Conservation (phyloP, 2,797 vertebrate species). For the Avahi laniger region DNA sequence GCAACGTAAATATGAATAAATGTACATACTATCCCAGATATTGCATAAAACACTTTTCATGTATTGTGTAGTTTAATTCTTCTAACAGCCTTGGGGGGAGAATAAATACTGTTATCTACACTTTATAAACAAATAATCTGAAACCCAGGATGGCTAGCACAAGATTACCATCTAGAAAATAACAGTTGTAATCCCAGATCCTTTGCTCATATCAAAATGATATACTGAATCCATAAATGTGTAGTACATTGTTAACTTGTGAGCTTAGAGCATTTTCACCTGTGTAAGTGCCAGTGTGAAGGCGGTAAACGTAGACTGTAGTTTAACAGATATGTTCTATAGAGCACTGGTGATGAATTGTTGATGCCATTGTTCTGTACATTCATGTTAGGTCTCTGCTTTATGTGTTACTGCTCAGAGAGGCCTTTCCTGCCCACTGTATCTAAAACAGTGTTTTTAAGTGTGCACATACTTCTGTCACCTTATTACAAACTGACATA, state of each 20-base stretch:
- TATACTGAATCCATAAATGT: not conserved
- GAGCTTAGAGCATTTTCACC: not conserved
- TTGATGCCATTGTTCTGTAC: not conserved
- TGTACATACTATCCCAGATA: not conserved
- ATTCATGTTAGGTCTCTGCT: not conserved
- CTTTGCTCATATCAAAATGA: conserved; percentile 11
- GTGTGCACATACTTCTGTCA: not conserved
- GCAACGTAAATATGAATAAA: not conserved
- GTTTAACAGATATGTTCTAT: not conserved
- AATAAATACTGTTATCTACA: not conserved
- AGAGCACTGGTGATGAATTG: not conserved
- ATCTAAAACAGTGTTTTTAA: not conserved
- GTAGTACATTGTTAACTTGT: not conserved
- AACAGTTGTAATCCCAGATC: not conserved
- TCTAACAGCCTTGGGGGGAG: not conserved
- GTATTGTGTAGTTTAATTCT: conserved; percentile 17
- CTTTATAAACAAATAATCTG: not conserved
- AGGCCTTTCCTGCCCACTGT: not conserved
- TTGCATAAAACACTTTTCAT: not conserved
- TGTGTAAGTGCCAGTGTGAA: not conserved
- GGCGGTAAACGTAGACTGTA: not conserved
- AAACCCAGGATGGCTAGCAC: not conserved
- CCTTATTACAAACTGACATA: not conserved
- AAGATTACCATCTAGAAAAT: not conserved
- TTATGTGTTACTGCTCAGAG: not conserved